Base-by-base conservation (phyloP, 2,113 vertebrate species). In the Chunga burmeisteri region DNA sequence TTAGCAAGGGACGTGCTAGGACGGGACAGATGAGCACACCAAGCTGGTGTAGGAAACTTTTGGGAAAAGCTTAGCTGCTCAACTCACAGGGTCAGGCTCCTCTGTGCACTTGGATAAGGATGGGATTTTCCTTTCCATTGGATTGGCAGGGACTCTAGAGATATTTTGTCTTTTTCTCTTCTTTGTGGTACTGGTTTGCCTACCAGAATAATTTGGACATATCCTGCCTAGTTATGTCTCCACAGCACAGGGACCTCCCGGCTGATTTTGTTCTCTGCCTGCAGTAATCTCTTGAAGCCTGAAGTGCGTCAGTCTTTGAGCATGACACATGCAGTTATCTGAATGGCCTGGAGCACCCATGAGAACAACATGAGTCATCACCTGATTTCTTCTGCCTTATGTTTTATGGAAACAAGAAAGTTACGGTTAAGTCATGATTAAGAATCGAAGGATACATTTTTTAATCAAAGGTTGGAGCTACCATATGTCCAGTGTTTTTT, bases 21-120 rank as follows among this genome's bases (percentile, higher is more conserved):
- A 63, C 17, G n/a, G 17, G 34, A 56, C 4, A 19, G 36, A 52
- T 30, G 61, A 70, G 9, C 22, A 44, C 30, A 20, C 52, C 44
- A 66, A 19, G 7, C 8, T 72, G 23, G 18, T 18, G 15, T 53
- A 40, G 56, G 23, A 71, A 67, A 47, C 10, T 5, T 67, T 22
- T 44, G 52, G 23, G 42, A 52, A 78, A 90, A 86, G 36, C 29
- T 56, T 63, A 50, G 11, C 17, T 47, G 10, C 65, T 66, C 26
- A 79, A 16, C 22, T 70, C 0, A 0, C 40, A 53, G 26, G 16
- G 2, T 10, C 4, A 7, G 46, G 13, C 4, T 70, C 16, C 38
- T 77, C 52, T 56, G 30, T 53, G 30, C 62, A 49, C 30, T 44
- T 40, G 20, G 5, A 3, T n/a, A 55, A 75, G 53, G 17, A 91